phyloP scores from a whole-genome alignment of 2,113 vertebrate species.

The Siphamia tubifer region DNA sequence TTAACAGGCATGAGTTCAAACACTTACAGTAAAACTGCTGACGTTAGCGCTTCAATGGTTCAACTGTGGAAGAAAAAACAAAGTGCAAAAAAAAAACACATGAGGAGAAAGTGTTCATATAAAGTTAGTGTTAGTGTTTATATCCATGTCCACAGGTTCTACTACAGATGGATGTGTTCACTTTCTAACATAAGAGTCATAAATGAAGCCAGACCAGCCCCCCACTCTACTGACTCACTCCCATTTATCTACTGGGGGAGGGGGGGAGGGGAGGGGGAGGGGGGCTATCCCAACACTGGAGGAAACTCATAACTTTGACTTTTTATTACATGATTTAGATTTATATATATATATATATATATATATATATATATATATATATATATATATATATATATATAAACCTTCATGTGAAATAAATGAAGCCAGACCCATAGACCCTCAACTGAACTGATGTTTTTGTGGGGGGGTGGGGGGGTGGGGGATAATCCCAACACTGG shows the following conservation, averaged over 20 bases:
- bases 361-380: no score
- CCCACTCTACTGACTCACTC: constrained; percentile 48
- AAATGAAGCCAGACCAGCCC: constrained; percentile 52
- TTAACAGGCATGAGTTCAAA: constrained; percentile 39
- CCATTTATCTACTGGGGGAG: constrained; percentile 52
- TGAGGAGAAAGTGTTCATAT: constrained; percentile 29
- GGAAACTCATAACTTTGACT: no score
- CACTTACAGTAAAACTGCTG: constrained; percentile 52
- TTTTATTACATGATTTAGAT: no score
- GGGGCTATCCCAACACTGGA: not conserved
- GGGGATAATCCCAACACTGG: no score
- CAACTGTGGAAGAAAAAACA: not conserved
- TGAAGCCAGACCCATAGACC: no score
- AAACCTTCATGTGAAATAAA: no score
- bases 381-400: no score
- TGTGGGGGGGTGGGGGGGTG: no score
- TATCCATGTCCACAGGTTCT: constrained; percentile 39
- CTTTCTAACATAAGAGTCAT: no score
- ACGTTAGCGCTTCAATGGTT: constrained; percentile 26
- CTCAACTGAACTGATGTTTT: no score
- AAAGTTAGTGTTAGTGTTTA: not conserved
- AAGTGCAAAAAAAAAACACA: not conserved
- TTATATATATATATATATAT: no score
- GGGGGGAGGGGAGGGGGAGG: constrained; percentile 37
- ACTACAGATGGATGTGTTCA: no score